Percentiles rank a stretch among this genome's conserved stretches.
Evolutionary conservation across 1,140 invertebrate genomes (phyloP).

Genomic region (Magallana gigas): DNA sequence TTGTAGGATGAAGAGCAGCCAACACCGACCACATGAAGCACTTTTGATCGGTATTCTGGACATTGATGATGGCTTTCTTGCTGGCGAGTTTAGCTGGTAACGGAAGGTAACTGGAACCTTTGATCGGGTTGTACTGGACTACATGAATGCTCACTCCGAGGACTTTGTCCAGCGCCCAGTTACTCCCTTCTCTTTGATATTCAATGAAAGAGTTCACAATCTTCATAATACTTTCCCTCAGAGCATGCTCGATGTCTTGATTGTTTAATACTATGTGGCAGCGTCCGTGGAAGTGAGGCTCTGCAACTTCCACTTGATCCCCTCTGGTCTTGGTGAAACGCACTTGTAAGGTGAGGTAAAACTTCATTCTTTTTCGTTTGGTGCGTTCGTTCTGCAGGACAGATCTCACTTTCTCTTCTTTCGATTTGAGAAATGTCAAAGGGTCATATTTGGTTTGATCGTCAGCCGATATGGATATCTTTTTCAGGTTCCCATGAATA

Average conservation of each 20-base stretch:
- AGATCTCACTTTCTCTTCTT: background rate
- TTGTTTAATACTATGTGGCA: constrained; percentile 34
- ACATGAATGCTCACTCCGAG: constrained; percentile 43
- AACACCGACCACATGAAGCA: constrained; percentile 30
- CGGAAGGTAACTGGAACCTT: constrained; percentile 41
- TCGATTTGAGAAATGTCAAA: background rate
- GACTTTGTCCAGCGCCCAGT: constrained; percentile 53
- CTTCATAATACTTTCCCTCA: constrained; percentile 33
- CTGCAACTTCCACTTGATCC: background rate
- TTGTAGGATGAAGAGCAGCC: constrained; percentile 5
- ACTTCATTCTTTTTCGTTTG: background rate
- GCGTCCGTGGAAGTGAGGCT: constrained; percentile 15
- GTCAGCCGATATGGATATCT: background rate
- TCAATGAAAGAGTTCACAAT: constrained; percentile 37
- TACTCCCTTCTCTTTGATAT: constrained; percentile 45
- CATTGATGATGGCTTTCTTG: constrained; percentile 16
- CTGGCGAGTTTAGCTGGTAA: constrained; percentile 13
- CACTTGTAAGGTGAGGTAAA: constrained; percentile 12
- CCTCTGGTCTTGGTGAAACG: constrained; percentile 15
- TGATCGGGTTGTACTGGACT: constrained; percentile 39
- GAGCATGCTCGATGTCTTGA: background rate
- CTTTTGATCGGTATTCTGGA: background rate
- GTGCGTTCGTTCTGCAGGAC: background rate
- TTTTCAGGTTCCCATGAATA: constrained; percentile 11
- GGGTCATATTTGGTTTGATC: constrained; percentile 19